phyloP scores from a whole-genome alignment of 2,113 vertebrate genomes.

The Leptobrachium ailaonicum region DNA sequence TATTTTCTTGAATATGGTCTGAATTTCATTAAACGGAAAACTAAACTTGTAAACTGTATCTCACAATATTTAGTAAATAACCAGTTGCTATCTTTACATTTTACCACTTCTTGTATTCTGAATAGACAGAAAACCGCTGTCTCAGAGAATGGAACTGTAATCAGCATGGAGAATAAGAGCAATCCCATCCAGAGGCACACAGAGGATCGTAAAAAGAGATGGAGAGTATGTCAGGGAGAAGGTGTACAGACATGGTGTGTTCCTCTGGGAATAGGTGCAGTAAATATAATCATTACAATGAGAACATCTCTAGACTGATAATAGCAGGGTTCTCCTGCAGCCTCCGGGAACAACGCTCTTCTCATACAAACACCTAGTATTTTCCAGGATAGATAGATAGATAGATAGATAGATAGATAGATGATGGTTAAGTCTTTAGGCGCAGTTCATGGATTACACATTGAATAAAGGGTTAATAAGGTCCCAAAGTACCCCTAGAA shows the following conservation, averaged over 20 bases:
- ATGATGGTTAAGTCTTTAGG: background rate
- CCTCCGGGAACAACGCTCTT: background rate
- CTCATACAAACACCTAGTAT: too few relatives aligned
- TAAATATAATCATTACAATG: conserved; percentile 18
- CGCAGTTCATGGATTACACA: background rate
- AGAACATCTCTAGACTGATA: conserved; percentile 2
- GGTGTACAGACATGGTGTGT: background rate
- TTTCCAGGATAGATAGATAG: background rate
- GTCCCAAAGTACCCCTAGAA: background rate
- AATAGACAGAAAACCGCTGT: background rate
- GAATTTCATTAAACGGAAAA: too few relatives aligned
- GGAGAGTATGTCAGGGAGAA: background rate
- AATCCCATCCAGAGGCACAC: background rate
- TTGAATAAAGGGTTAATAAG: background rate
- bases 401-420: background rate
- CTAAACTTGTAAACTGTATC: too few relatives aligned
- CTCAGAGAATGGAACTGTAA: background rate
- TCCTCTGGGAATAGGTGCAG: conserved; percentile 9
- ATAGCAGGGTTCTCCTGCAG: background rate
- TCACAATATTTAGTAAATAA: too few relatives aligned
- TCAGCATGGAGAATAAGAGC: background rate
- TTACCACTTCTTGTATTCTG: background rate
- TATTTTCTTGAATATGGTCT: too few relatives aligned
- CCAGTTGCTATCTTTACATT: background rate
- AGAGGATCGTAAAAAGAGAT: background rate